phyloP scores from a whole-genome alignment of 2,888 invertebrate genomes.

The Drosophila cyrtoloma region DNA sequence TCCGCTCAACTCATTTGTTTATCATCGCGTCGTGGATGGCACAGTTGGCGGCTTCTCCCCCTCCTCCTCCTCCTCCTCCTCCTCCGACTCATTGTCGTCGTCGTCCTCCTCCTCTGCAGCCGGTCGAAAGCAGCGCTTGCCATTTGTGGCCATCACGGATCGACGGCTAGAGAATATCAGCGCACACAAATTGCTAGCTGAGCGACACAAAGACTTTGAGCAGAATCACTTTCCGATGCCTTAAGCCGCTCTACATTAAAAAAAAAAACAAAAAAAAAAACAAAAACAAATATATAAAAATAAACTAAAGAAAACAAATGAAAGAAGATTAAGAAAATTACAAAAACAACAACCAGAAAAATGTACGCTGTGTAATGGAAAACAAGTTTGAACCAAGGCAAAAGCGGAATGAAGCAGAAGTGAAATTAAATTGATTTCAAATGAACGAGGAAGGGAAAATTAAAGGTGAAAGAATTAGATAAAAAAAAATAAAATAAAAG shows the following conservation, averaged over 20 bases:
- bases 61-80: conserved; percentile 1
- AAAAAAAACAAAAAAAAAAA: not conserved
- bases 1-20: conserved; percentile 82
- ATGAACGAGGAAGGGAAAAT: not conserved
- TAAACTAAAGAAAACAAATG: not conserved
- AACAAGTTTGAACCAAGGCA: conserved; percentile 19
- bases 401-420: not conserved
- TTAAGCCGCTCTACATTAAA: conserved; percentile 55
- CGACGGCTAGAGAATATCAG: conserved; percentile 80
- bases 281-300: conserved; percentile 1
- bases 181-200: conserved; percentile 73
- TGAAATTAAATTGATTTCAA: conserved; percentile 15
- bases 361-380: conserved; percentile 11
- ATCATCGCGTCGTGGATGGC: conserved; percentile 84
- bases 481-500: not conserved
- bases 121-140: conserved; percentile 83
- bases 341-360: conserved; percentile 10
- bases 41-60: conserved; percentile 6
- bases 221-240: conserved; percentile 85
- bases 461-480: conserved; percentile 19
- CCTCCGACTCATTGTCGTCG: not conserved
- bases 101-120: conserved; percentile 2
- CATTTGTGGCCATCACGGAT: conserved; percentile 85
- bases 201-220: conserved; percentile 83
- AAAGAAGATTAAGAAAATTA: conserved; percentile 2